Conservation (phyloP, 2,797 vertebrate genomes). For the Botia kubotai region DNA sequence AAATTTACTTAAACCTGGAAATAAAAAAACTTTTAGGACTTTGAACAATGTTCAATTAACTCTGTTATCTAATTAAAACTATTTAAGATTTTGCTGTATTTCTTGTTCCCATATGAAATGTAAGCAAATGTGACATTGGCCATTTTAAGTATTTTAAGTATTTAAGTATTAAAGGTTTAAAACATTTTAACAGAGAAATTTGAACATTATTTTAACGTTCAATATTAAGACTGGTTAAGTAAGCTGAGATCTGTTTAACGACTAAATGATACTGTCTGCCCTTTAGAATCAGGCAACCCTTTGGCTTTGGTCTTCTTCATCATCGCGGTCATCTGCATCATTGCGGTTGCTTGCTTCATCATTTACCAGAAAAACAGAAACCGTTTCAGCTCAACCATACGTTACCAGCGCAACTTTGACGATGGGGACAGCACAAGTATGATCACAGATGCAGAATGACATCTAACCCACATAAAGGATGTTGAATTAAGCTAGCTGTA, state of each 20-base stretch:
- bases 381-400: slow-evolving; percentile 70
- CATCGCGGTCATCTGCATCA: slow-evolving; percentile 65
- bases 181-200: no score
- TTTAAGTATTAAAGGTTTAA: no score
- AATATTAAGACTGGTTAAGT: background rate
- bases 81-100: no score
- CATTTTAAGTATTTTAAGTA: no score
- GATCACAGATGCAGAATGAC: slow-evolving; percentile 71
- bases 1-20: background rate
- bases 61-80: background rate
- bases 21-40: background rate
- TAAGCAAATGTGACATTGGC: no score
- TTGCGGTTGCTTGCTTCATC: slow-evolving; percentile 59
- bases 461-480: background rate
- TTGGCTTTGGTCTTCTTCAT: slow-evolving; percentile 74
- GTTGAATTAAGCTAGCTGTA: slow-evolving; percentile 59
- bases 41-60: no score
- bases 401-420: slow-evolving; percentile 78
- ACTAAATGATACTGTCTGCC: no score
- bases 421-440: slow-evolving; percentile 76
- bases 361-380: slow-evolving; percentile 74
- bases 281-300: slow-evolving; percentile 71
- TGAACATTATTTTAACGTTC: no score
- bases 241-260: background rate
- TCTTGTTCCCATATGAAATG: no score